A percentile compares a stretch with the other conserved stretches of the same genome.
Conservation (phyloP, 2,797 vertebrate species). For the Myotis daubentonii region DNA sequence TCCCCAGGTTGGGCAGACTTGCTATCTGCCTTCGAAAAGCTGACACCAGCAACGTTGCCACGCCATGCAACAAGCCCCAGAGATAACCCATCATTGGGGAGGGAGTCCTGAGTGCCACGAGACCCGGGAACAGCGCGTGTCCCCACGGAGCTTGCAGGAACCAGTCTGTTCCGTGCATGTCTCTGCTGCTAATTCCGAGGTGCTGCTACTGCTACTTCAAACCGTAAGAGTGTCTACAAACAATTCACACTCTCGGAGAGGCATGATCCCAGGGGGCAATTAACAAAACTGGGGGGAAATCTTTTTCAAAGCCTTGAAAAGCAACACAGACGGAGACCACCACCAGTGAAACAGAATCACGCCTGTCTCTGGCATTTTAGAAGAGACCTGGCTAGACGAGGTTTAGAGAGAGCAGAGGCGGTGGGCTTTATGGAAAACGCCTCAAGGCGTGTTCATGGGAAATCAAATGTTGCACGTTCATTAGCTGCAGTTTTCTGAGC, state of each 20-base stretch:
- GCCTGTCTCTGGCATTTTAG: slow-evolving; percentile 59
- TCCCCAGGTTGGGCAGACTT: neutral
- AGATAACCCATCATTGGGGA: neutral
- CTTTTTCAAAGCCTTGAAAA: slow-evolving; percentile 61
- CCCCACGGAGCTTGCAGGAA: neutral
- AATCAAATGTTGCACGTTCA: neutral
- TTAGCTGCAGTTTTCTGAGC: neutral
- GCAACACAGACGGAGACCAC: neutral
- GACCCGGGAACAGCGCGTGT: neutral
- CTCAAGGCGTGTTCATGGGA: slow-evolving; percentile 27
- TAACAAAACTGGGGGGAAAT: slow-evolving; percentile 52
- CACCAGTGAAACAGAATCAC: neutral
- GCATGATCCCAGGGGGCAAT: slow-evolving; percentile 70
- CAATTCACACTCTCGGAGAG: slow-evolving; percentile 65
- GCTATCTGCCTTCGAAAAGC: neutral
- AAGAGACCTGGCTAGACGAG: slow-evolving; percentile 13
- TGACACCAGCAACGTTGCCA: neutral
- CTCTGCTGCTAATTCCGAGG: slow-evolving; percentile 56
- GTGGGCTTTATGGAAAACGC: neutral
- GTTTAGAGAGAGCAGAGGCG: neutral
- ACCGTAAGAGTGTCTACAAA: slow-evolving; percentile 60
- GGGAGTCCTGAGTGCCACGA: neutral
- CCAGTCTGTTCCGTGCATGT: slow-evolving; percentile 19
- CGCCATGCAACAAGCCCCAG: neutral
- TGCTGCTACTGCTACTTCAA: slow-evolving; percentile 31